phyloP scores from a whole-genome alignment of 2,797 vertebrate genomes.

The Sebastes variabilis region DNA sequence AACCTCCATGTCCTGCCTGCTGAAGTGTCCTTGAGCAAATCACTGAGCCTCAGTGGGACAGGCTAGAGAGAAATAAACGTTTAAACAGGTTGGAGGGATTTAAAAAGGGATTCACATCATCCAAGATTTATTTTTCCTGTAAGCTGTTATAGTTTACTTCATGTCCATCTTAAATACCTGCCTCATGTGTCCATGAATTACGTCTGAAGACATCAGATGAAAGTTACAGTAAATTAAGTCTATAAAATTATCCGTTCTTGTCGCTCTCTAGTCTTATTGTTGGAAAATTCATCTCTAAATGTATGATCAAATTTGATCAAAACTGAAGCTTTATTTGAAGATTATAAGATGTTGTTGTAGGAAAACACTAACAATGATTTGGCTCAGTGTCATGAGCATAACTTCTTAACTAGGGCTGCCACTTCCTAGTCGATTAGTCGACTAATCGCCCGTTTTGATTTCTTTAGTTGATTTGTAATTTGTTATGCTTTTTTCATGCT shows the following conservation, averaged over 20 bases:
- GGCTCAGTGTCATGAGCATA: neutral
- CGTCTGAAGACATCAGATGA: neutral
- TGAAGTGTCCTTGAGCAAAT: neutral
- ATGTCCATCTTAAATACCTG: neutral
- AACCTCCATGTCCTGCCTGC: neutral
- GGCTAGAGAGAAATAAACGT: neutral
- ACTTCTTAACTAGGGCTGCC: neutral
- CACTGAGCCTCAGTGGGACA: neutral
- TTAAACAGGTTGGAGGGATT: neutral
- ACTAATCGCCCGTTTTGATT: too few species aligned
- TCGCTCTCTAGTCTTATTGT: neutral
- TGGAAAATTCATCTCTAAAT: neutral
- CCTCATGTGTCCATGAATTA: neutral
- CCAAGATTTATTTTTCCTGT: neutral
- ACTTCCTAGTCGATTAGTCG: too few species aligned
- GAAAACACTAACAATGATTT: neutral
- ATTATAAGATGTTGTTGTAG: neutral
- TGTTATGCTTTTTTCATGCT: too few species aligned
- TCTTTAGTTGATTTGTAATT: too few species aligned
- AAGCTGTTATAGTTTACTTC: neutral
- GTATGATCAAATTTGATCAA: fast-evolving
- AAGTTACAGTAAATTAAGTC: neutral
- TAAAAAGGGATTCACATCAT: neutral
- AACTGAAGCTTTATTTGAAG: neutral
- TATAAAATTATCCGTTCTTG: neutral